Base-by-base conservation (phyloP, 2,113 vertebrate genomes). In the Zosterops pallidus region DNA sequence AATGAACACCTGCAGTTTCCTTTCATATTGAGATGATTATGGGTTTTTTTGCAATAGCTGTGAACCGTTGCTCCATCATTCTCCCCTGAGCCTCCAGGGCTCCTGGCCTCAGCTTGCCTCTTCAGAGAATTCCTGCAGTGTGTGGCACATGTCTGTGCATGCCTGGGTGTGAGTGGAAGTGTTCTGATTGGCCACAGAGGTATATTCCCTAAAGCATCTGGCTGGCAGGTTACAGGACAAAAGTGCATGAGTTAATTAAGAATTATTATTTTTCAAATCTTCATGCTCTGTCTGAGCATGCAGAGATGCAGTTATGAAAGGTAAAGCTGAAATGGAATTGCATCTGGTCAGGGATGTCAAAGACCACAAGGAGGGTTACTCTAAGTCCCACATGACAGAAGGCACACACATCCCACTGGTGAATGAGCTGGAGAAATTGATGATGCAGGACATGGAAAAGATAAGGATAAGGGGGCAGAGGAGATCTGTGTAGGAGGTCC, bases 141-240 rank as follows among this genome's bases (percentile, higher is more conserved):
- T 53, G 55, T 53, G 55, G 28, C 33, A 28, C 9, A 0, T 28
- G 64, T 39, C 5, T 33, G 33, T 53, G 74, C 64, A 28, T 0
- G 10, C 28, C 47, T 62, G 33, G 41, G 18, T 44, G 39, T 23
- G 47, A 56, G 74, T 37, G 39, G 39, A 39, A 62, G 15, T 28
- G 47, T n/a, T 78, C 31, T 12, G 55, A 24, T 11, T 78, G 1
- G 39, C 23, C 55, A 46, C 20, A 53, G 3, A 60, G 37, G 20
- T 33, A 20, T n/a, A 44, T n/a, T 62, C 64, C 39, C 55, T n/a
- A 39, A 70, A 62, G 55, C n/a, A 53, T 33, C 47, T 62, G 55
- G 8, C 47, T 70, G 55, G 28, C 39, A 70, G 64, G 62, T 86
- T 62, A 47, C 15, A 70, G 64, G 15, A 70, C 55, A 78, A 47